Evolutionary conservation across 2,888 invertebrate genomes (phyloP).

Genomic region (Nezara viridula): DNA sequence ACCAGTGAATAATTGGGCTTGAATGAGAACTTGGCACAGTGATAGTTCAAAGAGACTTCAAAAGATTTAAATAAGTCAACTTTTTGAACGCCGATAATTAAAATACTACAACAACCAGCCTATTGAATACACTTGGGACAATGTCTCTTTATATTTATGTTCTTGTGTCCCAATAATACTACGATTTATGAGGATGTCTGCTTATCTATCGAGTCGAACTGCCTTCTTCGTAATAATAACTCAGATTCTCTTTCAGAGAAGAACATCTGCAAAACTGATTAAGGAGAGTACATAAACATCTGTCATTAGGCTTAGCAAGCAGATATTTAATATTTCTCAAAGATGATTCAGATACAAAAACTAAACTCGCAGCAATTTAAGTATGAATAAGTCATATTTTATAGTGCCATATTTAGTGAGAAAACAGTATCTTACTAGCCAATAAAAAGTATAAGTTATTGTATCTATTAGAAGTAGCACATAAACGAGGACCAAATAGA

Average conservation of each 20-base stretch:
- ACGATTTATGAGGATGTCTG: not conserved
- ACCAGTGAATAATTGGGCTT: too few species aligned
- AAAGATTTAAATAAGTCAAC: too few species aligned
- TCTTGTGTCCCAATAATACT: not conserved
- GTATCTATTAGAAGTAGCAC: too few species aligned
- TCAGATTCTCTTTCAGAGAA: not conserved
- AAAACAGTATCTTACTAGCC: too few species aligned
- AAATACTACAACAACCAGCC: too few species aligned
- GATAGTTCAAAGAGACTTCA: too few species aligned
- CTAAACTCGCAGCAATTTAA: not conserved
- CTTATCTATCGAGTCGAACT: not conserved
- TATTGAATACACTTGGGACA: too few species aligned
- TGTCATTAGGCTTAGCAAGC: not conserved
- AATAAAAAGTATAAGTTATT: too few species aligned
- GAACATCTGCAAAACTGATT: not conserved
- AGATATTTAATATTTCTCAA: not conserved
- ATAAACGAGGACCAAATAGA: too few species aligned
- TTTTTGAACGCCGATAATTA: too few species aligned
- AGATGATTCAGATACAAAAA: not conserved
- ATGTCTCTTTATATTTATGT: not conserved
- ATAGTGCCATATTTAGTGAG: too few species aligned
- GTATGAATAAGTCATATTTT: not conserved
- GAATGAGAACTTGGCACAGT: too few species aligned
- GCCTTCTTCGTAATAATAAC: not conserved
- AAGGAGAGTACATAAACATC: not conserved